phyloP scores from a whole-genome alignment of 2,797 vertebrate genomes.

The Halcyon badia region DNA sequence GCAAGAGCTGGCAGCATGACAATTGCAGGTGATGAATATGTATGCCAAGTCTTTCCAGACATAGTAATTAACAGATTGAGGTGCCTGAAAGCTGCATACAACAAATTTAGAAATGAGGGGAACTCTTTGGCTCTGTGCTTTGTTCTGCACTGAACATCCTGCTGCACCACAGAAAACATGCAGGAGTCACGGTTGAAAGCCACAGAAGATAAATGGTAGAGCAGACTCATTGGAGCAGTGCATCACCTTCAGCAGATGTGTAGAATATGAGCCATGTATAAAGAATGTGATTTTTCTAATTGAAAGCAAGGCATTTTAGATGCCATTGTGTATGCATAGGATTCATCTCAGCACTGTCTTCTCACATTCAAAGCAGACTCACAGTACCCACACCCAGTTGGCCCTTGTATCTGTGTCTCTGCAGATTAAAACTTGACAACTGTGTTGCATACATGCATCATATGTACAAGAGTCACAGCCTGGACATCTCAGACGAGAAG shows the following conservation, averaged over 20 bases:
- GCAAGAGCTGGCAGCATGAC: constrained; percentile 39
- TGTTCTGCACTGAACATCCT: background rate
- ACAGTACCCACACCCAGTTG: rapidly evolving
- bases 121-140: background rate
- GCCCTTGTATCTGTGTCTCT: rapidly evolving
- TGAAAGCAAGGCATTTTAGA: background rate
- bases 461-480: background rate
- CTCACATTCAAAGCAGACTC: rapidly evolving
- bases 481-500: background rate
- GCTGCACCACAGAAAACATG: background rate
- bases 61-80: constrained; percentile 55
- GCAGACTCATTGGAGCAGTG: background rate
- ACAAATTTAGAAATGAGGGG: constrained; percentile 31
- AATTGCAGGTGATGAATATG: constrained; percentile 67
- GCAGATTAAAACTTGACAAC: background rate
- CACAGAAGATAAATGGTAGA: constrained; percentile 12
- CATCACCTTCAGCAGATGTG: background rate
- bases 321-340: rapidly evolving
- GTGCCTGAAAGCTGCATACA: constrained; percentile 29
- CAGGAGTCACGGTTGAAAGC: background rate
- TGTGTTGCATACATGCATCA: background rate
- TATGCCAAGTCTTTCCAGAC: constrained; percentile 57
- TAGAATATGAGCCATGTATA: background rate
- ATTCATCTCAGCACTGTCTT: rapidly evolving
- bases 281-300: background rate